Conservation (phyloP, 2,797 vertebrate species). For the Jordanella pulchra region DNA sequence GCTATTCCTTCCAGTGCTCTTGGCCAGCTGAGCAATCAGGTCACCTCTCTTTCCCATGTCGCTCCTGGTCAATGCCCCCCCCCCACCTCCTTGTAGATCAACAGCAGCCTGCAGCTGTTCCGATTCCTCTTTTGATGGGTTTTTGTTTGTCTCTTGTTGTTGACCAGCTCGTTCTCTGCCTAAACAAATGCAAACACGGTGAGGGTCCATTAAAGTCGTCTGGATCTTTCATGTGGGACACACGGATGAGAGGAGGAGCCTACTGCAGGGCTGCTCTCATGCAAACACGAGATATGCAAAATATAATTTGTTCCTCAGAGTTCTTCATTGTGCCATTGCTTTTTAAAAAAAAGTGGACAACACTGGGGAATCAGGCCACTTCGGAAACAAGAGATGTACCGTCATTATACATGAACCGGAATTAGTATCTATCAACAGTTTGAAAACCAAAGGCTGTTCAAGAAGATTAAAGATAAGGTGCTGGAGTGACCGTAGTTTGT, state of each 20-base stretch:
- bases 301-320: constrained; percentile 37
- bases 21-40: constrained; percentile 82
- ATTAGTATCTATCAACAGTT: not conserved
- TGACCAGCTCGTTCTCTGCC: constrained; percentile 54
- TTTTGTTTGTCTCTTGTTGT: constrained; percentile 61
- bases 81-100: constrained; percentile 37
- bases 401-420: too few species aligned
- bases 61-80: constrained; percentile 78
- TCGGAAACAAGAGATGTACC: too few species aligned
- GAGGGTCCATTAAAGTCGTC: constrained; percentile 54
- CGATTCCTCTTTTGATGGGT: constrained; percentile 63
- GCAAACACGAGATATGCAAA: constrained; percentile 65
- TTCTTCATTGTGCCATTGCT: constrained; percentile 36
- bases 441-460: not conserved
- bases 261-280: constrained; percentile 27
- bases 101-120: constrained; percentile 71
- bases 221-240: constrained; percentile 39
- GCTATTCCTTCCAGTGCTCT: constrained; percentile 73
- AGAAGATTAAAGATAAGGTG: not conserved
- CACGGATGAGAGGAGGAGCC: constrained; percentile 9
- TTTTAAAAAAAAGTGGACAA: constrained; percentile 24
- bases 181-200: constrained; percentile 63
- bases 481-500: not conserved
- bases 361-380: constrained; percentile 19
- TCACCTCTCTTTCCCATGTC: constrained; percentile 78